Evolutionary conservation across 2,113 vertebrate genomes (phyloP).

Genomic region (Brachyhypopomus occidentalis): DNA sequence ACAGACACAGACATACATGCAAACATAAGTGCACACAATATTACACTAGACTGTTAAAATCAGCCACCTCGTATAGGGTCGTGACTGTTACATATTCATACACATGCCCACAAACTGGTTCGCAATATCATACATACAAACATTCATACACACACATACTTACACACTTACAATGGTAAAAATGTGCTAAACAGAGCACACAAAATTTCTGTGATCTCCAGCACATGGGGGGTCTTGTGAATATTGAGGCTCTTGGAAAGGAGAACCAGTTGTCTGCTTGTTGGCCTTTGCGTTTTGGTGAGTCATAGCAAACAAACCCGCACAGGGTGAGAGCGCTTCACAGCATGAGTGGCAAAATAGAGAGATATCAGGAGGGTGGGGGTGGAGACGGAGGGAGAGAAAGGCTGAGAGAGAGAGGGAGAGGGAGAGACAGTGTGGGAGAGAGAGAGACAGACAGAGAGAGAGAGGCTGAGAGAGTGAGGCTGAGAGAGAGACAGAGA

Average conservation of each 20-base stretch:
- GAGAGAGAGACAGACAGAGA: background rate
- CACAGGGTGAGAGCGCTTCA: background rate
- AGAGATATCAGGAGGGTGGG: background rate
- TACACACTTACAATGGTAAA: slow-evolving; percentile 1
- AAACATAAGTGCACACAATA: slow-evolving; percentile 11
- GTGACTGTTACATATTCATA: slow-evolving; percentile 11
- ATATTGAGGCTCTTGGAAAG: slow-evolving; percentile 2
- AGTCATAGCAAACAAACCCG: slow-evolving; percentile 1
- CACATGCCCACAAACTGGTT: background rate
- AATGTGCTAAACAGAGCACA: background rate
- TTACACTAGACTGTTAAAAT: slow-evolving; percentile 11
- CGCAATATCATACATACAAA: background rate
- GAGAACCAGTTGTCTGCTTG: background rate
- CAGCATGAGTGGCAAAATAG: background rate
- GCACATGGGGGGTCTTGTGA: background rate
- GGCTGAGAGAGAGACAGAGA: background rate
- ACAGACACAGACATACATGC: background rate
- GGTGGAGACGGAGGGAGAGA: background rate
- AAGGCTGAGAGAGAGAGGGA: background rate
- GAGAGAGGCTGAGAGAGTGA: no score
- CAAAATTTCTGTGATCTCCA: background rate
- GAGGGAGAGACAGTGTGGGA: background rate
- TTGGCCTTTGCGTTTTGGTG: slow-evolving; percentile 3
- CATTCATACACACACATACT: slow-evolving; percentile 15
- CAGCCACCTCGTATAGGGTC: slow-evolving; percentile 1